Percentiles rank a stretch among this genome's conserved stretches.
Evolutionary conservation across 2,888 invertebrate genomes (phyloP).

Genomic region (Andrena bicolor): DNA sequence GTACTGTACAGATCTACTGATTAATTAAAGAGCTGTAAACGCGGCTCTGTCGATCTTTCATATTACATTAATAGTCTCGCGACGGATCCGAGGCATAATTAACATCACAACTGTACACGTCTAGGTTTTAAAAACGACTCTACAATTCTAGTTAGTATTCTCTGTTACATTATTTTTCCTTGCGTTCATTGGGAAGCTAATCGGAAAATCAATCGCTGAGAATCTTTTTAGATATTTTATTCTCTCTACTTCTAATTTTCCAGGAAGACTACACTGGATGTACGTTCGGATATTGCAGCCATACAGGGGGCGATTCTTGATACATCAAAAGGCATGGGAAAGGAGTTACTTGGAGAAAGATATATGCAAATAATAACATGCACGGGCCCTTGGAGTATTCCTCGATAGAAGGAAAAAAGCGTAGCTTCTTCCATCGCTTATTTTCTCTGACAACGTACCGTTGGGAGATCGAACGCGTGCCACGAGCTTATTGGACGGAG

Average conservation of each 20-base stretch:
- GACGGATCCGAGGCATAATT: too few relatives aligned
- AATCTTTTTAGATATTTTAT: too few relatives aligned
- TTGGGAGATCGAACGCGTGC: slow-evolving; percentile 5
- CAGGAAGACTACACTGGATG: not conserved
- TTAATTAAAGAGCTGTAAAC: not conserved
- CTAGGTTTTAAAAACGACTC: too few relatives aligned
- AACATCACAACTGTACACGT: too few relatives aligned
- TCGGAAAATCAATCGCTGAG: too few relatives aligned
- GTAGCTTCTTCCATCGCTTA: not conserved
- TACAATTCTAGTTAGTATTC: too few relatives aligned
- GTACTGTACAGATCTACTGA: not conserved
- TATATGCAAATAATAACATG: slow-evolving; percentile 41
- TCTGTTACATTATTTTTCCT: too few relatives aligned
- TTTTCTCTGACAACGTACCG: slow-evolving; percentile 45
- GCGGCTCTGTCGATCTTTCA: too few relatives aligned
- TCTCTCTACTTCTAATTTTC: too few relatives aligned
- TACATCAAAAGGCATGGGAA: slow-evolving; percentile 15
- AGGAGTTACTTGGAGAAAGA: slow-evolving; percentile 9
- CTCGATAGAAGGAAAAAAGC: not conserved
- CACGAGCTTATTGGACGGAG: slow-evolving; percentile 14
- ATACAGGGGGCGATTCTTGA: slow-evolving; percentile 17
- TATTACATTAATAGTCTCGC: too few relatives aligned
- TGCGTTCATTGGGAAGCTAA: too few relatives aligned
- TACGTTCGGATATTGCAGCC: not conserved
- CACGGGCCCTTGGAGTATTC: slow-evolving; percentile 12